Percentiles rank a stretch among this genome's conserved stretches.
Evolutionary conservation across 1,140 invertebrate genomes (phyloP).

Genomic region (Apis cerana): DNA sequence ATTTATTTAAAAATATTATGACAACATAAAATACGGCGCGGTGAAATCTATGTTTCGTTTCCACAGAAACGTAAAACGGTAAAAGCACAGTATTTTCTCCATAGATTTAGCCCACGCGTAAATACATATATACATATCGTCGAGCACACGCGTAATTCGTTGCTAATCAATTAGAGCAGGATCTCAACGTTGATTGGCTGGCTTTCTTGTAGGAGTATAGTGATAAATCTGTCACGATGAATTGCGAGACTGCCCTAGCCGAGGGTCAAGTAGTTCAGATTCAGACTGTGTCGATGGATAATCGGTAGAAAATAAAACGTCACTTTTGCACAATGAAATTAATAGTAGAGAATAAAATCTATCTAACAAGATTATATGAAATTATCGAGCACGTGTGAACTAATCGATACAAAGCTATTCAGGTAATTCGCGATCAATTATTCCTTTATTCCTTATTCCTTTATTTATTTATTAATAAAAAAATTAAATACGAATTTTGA

Average conservation of each 20-base stretch:
- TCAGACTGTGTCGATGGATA: slow-evolving; percentile 52
- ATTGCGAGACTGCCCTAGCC: slow-evolving; percentile 47
- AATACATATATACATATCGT: slow-evolving; percentile 2
- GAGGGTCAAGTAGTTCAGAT: slow-evolving; percentile 55
- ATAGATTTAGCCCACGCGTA: not conserved
- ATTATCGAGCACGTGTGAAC: not conserved
- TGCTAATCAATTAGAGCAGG: slow-evolving; percentile 57
- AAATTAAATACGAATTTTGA: not conserved
- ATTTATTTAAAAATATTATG: too few relatives aligned
- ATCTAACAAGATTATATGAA: not conserved
- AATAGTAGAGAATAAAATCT: slow-evolving; percentile 23
- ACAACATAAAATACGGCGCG: too few relatives aligned
- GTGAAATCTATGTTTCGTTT: not conserved
- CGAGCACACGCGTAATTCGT: slow-evolving; percentile 33
- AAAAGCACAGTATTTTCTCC: not conserved
- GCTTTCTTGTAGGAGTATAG: slow-evolving; percentile 25
- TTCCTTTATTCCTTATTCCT: not conserved
- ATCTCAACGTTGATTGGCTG: slow-evolving; percentile 46
- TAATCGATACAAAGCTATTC: not conserved
- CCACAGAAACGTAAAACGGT: not conserved
- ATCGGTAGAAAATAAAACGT: slow-evolving; percentile 51
- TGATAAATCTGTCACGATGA: slow-evolving; percentile 62
- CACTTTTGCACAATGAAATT: not conserved
- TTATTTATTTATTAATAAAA: not conserved
- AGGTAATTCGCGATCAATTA: not conserved